Conservation (phyloP, 2,113 vertebrate species). For the Limanda limanda region DNA sequence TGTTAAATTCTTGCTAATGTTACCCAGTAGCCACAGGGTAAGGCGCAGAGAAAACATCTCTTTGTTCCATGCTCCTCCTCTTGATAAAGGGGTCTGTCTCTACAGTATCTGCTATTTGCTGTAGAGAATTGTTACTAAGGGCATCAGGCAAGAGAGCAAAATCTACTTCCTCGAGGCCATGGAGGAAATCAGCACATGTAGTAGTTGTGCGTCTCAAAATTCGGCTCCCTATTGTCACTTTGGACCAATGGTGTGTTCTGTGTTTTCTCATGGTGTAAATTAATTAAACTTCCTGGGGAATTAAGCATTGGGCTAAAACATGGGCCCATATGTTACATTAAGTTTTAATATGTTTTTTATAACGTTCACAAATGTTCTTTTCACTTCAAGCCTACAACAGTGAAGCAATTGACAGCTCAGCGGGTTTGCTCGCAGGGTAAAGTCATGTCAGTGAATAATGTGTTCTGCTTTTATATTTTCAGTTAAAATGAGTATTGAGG, state of each 20-base stretch:
- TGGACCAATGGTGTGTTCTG: background rate
- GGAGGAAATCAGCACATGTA: slow-evolving; percentile 34
- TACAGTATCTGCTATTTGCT: slow-evolving; percentile 33
- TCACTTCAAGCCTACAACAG: background rate
- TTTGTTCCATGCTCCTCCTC: slow-evolving; percentile 72
- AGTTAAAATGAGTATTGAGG: background rate
- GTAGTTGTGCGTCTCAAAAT: slow-evolving; percentile 28
- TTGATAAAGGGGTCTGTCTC: slow-evolving; percentile 44
- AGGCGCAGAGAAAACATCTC: slow-evolving; percentile 64
- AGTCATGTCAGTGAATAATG: background rate
- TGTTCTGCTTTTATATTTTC: background rate
- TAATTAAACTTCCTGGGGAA: background rate
- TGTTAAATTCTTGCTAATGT: slow-evolving; percentile 71
- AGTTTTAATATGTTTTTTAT: background rate
- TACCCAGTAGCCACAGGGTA: slow-evolving; percentile 68
- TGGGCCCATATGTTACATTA: background rate
- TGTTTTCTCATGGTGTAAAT: background rate
- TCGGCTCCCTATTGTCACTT: background rate
- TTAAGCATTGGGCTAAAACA: background rate
- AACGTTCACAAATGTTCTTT: background rate
- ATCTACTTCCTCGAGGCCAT: slow-evolving; percentile 37
- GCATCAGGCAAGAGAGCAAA: slow-evolving; percentile 32
- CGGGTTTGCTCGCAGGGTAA: too few species aligned
- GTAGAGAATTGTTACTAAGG: slow-evolving; percentile 44
- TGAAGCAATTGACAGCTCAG: background rate